Base-by-base conservation (phyloP, 2,113 vertebrate genomes). In the Chaetorhynchus papuensis region DNA sequence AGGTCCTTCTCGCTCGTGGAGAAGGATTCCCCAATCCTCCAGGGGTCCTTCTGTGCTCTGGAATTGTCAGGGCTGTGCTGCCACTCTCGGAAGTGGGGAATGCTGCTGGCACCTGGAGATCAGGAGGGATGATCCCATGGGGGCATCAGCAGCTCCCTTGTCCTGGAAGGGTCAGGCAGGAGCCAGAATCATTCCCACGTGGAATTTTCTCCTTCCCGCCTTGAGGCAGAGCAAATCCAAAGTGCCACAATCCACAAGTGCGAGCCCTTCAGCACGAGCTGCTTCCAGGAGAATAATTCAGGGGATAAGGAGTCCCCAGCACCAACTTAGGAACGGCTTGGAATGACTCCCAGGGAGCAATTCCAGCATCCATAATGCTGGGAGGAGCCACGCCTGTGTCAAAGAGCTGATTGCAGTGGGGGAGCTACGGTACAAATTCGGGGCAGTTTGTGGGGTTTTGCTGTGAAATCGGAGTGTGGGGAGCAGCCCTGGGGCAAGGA, bases 391-490 rank as follows among this genome's bases (percentile, higher is more conserved):
- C 26, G 17, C 12, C 33, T 6, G 13, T 24, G 86, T 5, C 35
- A 33, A 12, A 27, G 26, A 33, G 22, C 74, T 61, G 56, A 41
- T 16, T 15, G 45, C 22, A 10, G 3, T 13, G 49, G 47, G 47
- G 60, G n/a, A 79, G 37, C 8, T 37, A 27, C 68, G 45, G 22
- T 6, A 15, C 9, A 28, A 28, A 54, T 16, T 1, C 13, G 23
- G 7, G 15, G 5, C 9, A 7, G 20, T 57, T 76, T 31, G 13
- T 11, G 52, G 42, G 61, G 26, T 54, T 84, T 41, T 47, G 10
- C 9, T 2, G 0, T 2, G 22, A 39, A 31, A 14, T 2, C 1
- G 3, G 42, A 0, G 1, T 2, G 23, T 45, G 68, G 76, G 69
- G 42, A 60, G 10, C 35, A 17, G 47, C 50, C 1, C 20, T 5